Conservation (phyloP, 2,888 invertebrate genomes). For the Toxonevra muliebris region DNA sequence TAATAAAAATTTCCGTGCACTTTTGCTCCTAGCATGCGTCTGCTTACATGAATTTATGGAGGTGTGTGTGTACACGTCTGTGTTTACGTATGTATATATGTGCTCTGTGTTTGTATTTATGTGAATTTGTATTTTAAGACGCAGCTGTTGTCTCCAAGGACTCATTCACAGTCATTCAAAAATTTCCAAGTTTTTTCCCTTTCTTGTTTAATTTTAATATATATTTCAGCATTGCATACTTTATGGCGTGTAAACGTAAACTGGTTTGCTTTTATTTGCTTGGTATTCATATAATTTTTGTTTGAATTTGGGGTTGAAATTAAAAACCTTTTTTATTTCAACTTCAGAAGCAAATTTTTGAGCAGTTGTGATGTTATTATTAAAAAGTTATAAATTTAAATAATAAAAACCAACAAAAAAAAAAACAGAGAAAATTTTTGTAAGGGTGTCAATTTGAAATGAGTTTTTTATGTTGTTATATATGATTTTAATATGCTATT, state of each 20-base stretch:
- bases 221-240: conserved; percentile 21
- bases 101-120: conserved; percentile 4
- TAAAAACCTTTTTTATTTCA: neutral
- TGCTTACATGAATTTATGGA: too few relatives aligned
- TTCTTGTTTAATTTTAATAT: neutral
- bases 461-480: neutral
- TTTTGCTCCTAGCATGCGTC: too few relatives aligned
- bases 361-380: conserved; percentile 27
- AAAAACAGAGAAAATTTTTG: neutral
- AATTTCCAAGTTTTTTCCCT: conserved; percentile 3
- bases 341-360: conserved; percentile 4
- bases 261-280: neutral
- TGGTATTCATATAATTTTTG: neutral
- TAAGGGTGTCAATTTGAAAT: conserved; percentile 12
- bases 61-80: too few relatives aligned
- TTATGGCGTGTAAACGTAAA: conserved; percentile 17
- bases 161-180: conserved; percentile 9
- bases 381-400: conserved; percentile 25
- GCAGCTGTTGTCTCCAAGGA: conserved; percentile 45
- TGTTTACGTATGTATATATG: conserved; percentile 16
- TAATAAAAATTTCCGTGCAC: too few relatives aligned
- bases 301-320: neutral
- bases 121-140: conserved; percentile 30
- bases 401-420: too few relatives aligned
- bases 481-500: too few relatives aligned